Conservation (phyloP, 2,113 vertebrate genomes). For the Bujurquina vittata region DNA sequence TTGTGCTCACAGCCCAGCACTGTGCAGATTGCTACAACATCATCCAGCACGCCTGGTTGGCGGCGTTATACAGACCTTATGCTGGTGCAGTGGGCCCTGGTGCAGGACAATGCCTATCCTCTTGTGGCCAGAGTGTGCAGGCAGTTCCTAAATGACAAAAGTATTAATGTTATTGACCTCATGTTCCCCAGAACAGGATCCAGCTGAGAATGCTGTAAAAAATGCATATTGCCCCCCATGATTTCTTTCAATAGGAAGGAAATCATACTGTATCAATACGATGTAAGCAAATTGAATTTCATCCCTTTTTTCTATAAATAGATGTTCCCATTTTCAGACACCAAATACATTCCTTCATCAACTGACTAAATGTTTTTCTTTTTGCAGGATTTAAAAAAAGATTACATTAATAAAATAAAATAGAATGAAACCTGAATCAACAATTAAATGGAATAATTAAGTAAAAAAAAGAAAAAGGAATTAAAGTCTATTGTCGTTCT, state of each 20-base stretch:
- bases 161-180: no score
- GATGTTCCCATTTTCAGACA: conserved; percentile 10
- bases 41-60: background rate
- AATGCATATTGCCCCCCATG: background rate
- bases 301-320: background rate
- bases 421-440: background rate
- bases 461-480: background rate
- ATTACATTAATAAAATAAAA: background rate
- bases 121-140: no score
- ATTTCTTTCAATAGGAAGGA: background rate
- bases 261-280: background rate
- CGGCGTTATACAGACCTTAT: background rate
- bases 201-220: no score
- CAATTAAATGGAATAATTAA: background rate
- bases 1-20: background rate
- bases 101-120: background rate
- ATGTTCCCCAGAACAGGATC: background rate
- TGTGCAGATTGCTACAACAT: background rate
- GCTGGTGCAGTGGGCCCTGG: no score
- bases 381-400: background rate
- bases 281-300: conserved; percentile 1
- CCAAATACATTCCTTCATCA: background rate
- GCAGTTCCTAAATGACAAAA: no score
- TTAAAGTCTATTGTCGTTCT: background rate
- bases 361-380: background rate